Evolutionary conservation across 2,888 invertebrate species (phyloP), one percentile per base, ranked within the genome.

Genomic region (Apamea sordens): DNA sequence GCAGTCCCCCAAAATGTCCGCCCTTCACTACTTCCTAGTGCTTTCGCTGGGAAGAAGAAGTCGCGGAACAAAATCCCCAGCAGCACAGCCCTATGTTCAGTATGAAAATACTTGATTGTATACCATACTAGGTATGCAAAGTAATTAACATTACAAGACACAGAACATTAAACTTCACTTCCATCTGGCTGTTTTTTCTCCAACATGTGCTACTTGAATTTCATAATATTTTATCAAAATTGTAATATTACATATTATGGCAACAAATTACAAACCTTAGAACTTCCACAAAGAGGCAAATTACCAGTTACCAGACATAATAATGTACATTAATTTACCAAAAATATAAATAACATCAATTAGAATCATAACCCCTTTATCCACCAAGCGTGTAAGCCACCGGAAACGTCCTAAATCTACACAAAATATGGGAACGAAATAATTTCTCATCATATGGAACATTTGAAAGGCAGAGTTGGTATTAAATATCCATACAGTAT

Each of bases 381-480:
- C 44, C 7, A 65, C 8, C 13, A 32, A 53, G 2, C 44, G 15
- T 79, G 21, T 32, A 65, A 84, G 70, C 32, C 53, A 28, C 59
- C 56, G 41, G 41, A 70, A 84, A 59, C 32, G 1, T 28, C 18
- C 21, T 36, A 41, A 47, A 44, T 59, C 47, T 53, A n/a, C 36
- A 67, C 80, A 36, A 79, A 79, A 70, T 65, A 59, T 6, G 10
- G 6, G 28, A 32, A 61, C 44, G 59, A 32, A 63, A 53, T 71
- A 81, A 69, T 65, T 56, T 69, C 41, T 56, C 59, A 41, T 81
- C 53, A 65, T n/a, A 47, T 13, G 32, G 59, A 59, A 24, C 21
- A n/a, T 85, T 81, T 80, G 68, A 73, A 73, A 44, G 36, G 56
- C 73, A 61, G 61, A 69, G 13, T 64, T 18, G 1, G 56, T 63